These are phyloP conservation scores for Patella vulgata DNA, from an alignment of 1,140 invertebrate species.

Conservation along the genomic window DNA sequence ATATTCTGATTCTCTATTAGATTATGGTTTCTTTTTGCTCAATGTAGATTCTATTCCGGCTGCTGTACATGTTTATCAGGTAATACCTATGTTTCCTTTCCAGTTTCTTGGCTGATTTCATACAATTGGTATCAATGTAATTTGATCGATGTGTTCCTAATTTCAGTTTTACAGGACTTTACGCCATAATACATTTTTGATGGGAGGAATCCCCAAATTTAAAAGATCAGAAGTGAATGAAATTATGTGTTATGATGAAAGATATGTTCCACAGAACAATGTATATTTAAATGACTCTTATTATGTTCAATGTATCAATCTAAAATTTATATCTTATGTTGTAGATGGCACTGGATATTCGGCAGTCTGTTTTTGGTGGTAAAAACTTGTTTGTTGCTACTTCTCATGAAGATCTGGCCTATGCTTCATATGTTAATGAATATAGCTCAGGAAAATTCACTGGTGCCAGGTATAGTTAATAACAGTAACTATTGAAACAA, in stretches of 20 bases:
- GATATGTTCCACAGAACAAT: too few relatives aligned
- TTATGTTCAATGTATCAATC: too few relatives aligned
- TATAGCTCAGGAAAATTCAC: slow-evolving; percentile 88
- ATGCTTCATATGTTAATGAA: slow-evolving; percentile 90
- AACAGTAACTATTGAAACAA: too few relatives aligned
- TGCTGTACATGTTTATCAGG: slow-evolving; percentile 85
- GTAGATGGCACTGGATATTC: slow-evolving; percentile 79
- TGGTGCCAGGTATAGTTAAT: slow-evolving; percentile 78
- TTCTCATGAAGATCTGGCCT: slow-evolving; percentile 89
- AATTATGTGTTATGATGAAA: too few relatives aligned
- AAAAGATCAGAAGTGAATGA: too few relatives aligned
- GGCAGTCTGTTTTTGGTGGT: slow-evolving; percentile 81
- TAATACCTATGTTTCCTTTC: slow-evolving; percentile 60
- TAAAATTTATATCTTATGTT: slow-evolving; percentile 32
- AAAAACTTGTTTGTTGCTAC: slow-evolving; percentile 87
- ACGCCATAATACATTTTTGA: too few relatives aligned
- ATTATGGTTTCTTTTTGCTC: slow-evolving; percentile 89
- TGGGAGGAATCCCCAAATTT: too few relatives aligned
- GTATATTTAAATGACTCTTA: too few relatives aligned
- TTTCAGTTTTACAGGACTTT: background rate
- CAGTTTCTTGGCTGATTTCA: background rate
- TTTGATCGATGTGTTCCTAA: background rate
- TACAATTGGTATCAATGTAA: background rate
- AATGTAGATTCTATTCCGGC: slow-evolving; percentile 87
- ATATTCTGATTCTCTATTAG: slow-evolving; percentile 83